Percentiles rank a stretch among this genome's conserved stretches.
These are phyloP conservation scores for Onchidella celtica DNA, from an alignment of 2,888 invertebrate genomes.

Conservation along the genomic window DNA sequence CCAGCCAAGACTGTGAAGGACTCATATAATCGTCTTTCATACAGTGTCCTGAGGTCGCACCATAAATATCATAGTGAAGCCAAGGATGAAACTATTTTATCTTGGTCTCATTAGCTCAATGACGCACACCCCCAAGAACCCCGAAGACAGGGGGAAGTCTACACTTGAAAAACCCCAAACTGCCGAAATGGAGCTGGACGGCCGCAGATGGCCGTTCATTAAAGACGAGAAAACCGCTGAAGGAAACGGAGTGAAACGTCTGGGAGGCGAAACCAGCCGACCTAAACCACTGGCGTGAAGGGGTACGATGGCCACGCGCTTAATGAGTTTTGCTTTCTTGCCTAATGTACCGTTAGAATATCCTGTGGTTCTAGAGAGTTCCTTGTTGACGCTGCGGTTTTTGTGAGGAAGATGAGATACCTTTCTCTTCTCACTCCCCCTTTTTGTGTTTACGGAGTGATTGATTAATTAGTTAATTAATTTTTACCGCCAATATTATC, in stretches of 20 bases:
- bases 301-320: neutral
- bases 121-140: too few species aligned
- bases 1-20: too few species aligned
- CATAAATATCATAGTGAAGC: too few species aligned
- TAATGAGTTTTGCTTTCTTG: conserved; percentile 27
- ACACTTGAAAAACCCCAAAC: neutral
- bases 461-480: conserved; percentile 43
- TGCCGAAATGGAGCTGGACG: neutral
- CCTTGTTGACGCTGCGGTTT: neutral
- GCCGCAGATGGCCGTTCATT: conserved; percentile 30
- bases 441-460: neutral
- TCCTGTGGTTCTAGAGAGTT: neutral
- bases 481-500: neutral
- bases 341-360: conserved; percentile 28
- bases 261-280: conserved; percentile 8
- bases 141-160: neutral
- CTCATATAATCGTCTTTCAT: too few species aligned
- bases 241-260: neutral
- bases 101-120: too few species aligned
- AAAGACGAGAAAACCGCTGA: neutral
- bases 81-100: too few species aligned
- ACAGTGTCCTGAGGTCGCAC: too few species aligned
- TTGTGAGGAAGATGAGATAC: neutral
- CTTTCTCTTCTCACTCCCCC: neutral
- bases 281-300: neutral